Percentiles rank a stretch among this genome's conserved stretches.
These are phyloP conservation scores for Lamprotornis superbus DNA, from an alignment of 2,113 vertebrate genomes.

Conservation along the genomic window DNA sequence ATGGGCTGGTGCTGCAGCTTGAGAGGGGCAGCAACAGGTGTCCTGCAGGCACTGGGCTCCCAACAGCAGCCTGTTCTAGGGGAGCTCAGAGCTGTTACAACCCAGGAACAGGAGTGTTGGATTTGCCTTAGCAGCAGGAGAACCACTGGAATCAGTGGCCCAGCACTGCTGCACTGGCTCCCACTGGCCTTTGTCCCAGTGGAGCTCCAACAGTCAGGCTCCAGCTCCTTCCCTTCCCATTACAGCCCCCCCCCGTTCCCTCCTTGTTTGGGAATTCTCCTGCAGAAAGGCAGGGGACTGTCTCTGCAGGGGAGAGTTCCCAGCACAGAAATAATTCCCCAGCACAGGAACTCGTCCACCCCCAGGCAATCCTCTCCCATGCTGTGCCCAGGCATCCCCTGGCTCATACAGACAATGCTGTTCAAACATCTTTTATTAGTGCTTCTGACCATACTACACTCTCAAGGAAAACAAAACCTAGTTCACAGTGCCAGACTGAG, in stretches of 20 bases:
- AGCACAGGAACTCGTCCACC: neutral
- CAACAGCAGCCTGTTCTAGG: neutral
- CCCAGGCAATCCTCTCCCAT: accelerated
- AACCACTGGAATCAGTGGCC: neutral
- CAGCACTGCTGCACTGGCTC: neutral
- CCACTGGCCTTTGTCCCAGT: neutral
- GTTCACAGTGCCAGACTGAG: neutral
- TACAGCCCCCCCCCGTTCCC: neutral
- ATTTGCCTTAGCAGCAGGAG: neutral
- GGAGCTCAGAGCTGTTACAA: neutral
- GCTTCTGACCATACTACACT: neutral
- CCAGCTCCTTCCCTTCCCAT: neutral
- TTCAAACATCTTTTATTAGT: slow-evolving; percentile 38
- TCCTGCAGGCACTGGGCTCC: neutral
- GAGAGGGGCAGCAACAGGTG: too few species aligned
- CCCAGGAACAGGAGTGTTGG: neutral
- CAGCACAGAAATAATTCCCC: neutral
- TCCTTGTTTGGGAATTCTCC: neutral
- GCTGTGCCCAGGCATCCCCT: accelerated
- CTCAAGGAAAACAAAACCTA: neutral
- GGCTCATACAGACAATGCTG: accelerated
- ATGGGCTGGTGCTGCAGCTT: neutral
- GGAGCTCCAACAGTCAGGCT: neutral
- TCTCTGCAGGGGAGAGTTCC: neutral
- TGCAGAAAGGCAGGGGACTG: neutral